Conservation (phyloP, 1,140 invertebrate genomes). For the Lasioglossum baleicum region DNA sequence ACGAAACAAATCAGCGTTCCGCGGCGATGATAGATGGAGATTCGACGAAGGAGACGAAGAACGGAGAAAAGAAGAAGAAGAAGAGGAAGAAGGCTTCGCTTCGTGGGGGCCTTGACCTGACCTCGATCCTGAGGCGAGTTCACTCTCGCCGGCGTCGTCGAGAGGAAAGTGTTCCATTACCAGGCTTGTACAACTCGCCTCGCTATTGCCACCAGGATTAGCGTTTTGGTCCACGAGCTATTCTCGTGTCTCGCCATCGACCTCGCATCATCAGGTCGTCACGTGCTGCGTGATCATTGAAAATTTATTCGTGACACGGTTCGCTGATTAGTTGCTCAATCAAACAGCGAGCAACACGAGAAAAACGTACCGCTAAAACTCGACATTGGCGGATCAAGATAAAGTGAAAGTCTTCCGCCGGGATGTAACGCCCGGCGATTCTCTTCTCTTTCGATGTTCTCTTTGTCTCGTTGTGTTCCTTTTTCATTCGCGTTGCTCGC, state of each 20-base stretch:
- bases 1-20: too few relatives aligned
- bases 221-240: slow-evolving; percentile 51
- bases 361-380: slow-evolving; percentile 18
- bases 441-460: neutral
- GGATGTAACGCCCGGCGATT: slow-evolving; percentile 1
- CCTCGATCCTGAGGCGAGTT: slow-evolving; percentile 79
- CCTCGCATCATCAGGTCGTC: neutral
- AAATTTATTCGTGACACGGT: neutral
- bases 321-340: neutral
- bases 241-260: neutral
- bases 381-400: slow-evolving; percentile 2
- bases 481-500: neutral
- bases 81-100: slow-evolving; percentile 61
- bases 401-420: slow-evolving; percentile 52
- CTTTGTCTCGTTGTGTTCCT: neutral
- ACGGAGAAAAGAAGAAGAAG: neutral
- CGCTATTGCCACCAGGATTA: slow-evolving; percentile 52
- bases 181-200: slow-evolving; percentile 31
- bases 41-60: too few relatives aligned
- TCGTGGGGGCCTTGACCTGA: slow-evolving; percentile 79
- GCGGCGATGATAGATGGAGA: too few relatives aligned
- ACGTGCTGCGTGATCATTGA: neutral
- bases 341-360: neutral
- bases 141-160: slow-evolving; percentile 78
- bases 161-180: slow-evolving; percentile 80